Conservation (phyloP, 1,140 invertebrate species). For the Euglossa dilemma region DNA sequence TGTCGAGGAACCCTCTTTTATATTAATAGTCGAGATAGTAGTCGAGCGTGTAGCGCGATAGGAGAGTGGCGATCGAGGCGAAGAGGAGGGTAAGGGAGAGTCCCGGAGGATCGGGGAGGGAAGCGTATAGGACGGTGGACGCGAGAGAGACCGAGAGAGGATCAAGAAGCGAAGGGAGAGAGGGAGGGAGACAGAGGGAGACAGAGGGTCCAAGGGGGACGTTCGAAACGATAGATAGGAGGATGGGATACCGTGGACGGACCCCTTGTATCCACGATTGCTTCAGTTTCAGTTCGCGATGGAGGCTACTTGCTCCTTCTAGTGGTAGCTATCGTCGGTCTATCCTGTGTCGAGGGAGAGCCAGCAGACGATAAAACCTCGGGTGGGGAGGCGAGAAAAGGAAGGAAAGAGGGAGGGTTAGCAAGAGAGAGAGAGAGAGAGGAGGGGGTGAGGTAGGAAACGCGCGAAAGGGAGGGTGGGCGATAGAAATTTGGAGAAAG, state of each 20-base stretch:
- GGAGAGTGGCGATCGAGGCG: slow-evolving; percentile 55
- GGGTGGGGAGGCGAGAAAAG: slow-evolving; percentile 41
- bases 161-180: slow-evolving; percentile 2
- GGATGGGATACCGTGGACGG: slow-evolving; percentile 77
- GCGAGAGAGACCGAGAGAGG: slow-evolving; percentile 67
- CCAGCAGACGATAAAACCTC: slow-evolving; percentile 43
- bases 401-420: background rate
- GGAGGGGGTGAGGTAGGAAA: background rate
- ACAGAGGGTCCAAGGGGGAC: slow-evolving; percentile 63
- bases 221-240: slow-evolving; percentile 81
- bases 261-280: slow-evolving; percentile 73
- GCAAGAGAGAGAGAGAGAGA: slow-evolving; percentile 4
- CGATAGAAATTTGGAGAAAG: background rate
- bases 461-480: background rate
- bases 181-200: slow-evolving; percentile 36
- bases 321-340: slow-evolving; percentile 43
- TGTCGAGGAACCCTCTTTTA: slow-evolving; percentile 82
- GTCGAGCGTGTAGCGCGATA: slow-evolving; percentile 61
- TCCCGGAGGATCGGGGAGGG: slow-evolving; percentile 60
- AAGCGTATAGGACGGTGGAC: slow-evolving; percentile 38
- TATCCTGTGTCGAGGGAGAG: slow-evolving; percentile 42
- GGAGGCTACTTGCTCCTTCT: slow-evolving; percentile 75
- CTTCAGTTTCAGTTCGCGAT: slow-evolving; percentile 80
- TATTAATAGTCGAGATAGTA: slow-evolving; percentile 81
- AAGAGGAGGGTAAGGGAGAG: slow-evolving; percentile 29